A percentile compares a stretch with the other conserved stretches of the same genome.
Conservation (phyloP, 2,888 invertebrate species). For the Agelastica alni region DNA sequence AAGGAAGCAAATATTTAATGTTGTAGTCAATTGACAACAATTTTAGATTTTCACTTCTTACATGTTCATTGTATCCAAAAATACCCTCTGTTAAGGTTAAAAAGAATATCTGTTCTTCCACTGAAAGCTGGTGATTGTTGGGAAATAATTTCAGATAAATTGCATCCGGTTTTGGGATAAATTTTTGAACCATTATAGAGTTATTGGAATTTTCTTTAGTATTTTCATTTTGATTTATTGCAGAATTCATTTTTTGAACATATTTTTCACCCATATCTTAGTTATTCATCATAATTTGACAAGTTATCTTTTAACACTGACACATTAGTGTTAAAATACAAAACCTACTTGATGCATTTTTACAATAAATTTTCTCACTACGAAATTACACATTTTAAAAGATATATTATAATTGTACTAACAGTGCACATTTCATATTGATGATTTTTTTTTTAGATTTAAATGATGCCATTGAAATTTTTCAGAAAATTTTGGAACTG, state of each 20-base stretch:
- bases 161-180: constrained; percentile 42
- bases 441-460: constrained; percentile 68
- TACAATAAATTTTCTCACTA: not conserved
- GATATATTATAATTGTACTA: not conserved
- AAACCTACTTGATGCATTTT: too few relatives aligned
- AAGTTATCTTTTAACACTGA: too few relatives aligned
- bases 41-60: constrained; percentile 43
- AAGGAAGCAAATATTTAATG: constrained; percentile 41
- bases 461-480: constrained; percentile 83
- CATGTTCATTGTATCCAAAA: constrained; percentile 47
- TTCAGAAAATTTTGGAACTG: constrained; percentile 77
- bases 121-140: constrained; percentile 40
- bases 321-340: too few relatives aligned
- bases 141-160: constrained; percentile 43
- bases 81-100: constrained; percentile 45
- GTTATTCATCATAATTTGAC: too few relatives aligned
- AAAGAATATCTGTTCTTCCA: constrained; percentile 46
- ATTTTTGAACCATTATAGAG: constrained; percentile 23
- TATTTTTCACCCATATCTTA: too few relatives aligned
- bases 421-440: too few relatives aligned
- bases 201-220: too few relatives aligned
- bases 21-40: constrained; percentile 40
- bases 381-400: not conserved
- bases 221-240: too few relatives aligned
- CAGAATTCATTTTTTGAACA: too few relatives aligned